These are phyloP conservation scores for Notothenia coriiceps DNA, from an alignment of 2,113 vertebrate genomes.

Conservation along the genomic window DNA sequence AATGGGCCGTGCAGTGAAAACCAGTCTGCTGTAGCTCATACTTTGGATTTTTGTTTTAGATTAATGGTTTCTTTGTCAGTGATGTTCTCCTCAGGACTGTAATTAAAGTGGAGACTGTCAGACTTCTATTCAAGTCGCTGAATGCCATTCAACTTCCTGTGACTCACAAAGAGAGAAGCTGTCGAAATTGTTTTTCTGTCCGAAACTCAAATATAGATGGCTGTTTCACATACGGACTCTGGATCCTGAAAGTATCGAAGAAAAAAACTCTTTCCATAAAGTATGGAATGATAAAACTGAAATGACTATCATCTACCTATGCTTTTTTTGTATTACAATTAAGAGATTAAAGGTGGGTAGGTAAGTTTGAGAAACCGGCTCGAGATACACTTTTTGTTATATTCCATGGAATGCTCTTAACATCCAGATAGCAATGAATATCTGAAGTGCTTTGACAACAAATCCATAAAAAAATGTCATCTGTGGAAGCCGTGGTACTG, in stretches of 20 bases:
- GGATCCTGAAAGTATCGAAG: background rate
- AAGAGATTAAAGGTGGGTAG: too few species aligned
- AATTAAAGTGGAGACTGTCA: constrained; percentile 9
- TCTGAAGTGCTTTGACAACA: too few species aligned
- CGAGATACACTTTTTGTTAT: too few species aligned
- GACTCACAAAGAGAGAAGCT: background rate
- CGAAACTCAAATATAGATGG: background rate
- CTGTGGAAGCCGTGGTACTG: too few species aligned
- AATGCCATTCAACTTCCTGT: constrained; percentile 1
- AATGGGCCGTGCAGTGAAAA: background rate
- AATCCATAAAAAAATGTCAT: too few species aligned
- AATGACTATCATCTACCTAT: background rate
- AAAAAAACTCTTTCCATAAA: background rate
- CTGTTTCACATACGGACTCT: background rate
- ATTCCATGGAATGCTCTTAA: too few species aligned
- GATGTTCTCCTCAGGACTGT: background rate
- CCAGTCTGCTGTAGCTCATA: background rate
- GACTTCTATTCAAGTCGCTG: constrained; percentile 12
- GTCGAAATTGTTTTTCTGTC: constrained; percentile 10
- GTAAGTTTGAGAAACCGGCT: too few species aligned
- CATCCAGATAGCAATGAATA: too few species aligned
- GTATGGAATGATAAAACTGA: background rate
- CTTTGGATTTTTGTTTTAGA: constrained; percentile 1
- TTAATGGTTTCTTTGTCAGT: background rate
- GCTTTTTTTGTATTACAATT: too few species aligned